Conservation (phyloP, 2,797 vertebrate genomes). For the Odontamblyopus rebecca region DNA sequence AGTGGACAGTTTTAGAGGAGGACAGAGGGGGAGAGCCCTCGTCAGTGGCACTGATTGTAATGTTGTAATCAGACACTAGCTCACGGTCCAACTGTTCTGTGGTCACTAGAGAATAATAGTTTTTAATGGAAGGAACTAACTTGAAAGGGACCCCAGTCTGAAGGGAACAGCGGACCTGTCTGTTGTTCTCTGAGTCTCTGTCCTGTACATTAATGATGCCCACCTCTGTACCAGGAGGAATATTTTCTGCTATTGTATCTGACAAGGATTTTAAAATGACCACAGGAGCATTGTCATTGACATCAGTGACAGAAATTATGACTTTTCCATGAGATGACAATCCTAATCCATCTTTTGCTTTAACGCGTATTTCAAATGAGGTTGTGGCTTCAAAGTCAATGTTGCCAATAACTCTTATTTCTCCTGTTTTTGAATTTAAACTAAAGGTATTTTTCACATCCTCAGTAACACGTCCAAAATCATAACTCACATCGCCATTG, state of each 20-base stretch:
- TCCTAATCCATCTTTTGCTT: slow-evolving; percentile 62
- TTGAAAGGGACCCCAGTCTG: slow-evolving; percentile 74
- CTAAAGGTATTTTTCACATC: slow-evolving; percentile 17
- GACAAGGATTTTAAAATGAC: slow-evolving; percentile 25
- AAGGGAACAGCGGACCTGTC: slow-evolving; percentile 71
- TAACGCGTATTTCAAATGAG: slow-evolving; percentile 61
- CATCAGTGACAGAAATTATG: slow-evolving; percentile 52
- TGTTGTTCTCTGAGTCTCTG: slow-evolving; percentile 73
- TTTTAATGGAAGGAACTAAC: slow-evolving; percentile 75
- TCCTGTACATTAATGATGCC: slow-evolving; percentile 76
- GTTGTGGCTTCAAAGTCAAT: slow-evolving; percentile 29
- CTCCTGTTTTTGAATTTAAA: slow-evolving; percentile 47
- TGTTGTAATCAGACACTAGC: slow-evolving; percentile 54
- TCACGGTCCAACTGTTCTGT: slow-evolving; percentile 61
- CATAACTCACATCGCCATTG: slow-evolving; percentile 57
- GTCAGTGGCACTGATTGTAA: slow-evolving; percentile 70
- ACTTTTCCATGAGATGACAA: slow-evolving; percentile 40
- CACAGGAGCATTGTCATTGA: slow-evolving; percentile 69
- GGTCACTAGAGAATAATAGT: slow-evolving; percentile 77
- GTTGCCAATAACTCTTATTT: slow-evolving; percentile 46
- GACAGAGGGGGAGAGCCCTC: slow-evolving; percentile 63
- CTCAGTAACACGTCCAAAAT: slow-evolving; percentile 47
- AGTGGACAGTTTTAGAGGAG: slow-evolving; percentile 48
- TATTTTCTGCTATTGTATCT: slow-evolving; percentile 5
- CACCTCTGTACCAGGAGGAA: slow-evolving; percentile 61